Evolutionary conservation across 1,140 invertebrate species (phyloP).

Genomic region (Apis florea): DNA sequence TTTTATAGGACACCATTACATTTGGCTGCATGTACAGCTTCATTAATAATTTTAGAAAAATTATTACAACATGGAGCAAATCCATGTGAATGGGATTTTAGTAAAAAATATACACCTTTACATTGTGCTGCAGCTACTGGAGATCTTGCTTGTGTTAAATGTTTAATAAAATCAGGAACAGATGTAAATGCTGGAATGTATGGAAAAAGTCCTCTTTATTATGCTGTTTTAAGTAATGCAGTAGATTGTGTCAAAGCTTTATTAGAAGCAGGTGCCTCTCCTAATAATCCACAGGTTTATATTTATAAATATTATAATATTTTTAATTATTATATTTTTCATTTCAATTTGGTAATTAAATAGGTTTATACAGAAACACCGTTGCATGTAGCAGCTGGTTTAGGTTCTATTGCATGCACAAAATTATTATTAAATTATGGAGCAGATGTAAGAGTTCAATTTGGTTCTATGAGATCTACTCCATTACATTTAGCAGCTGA

Average conservation of each 20-base stretch:
- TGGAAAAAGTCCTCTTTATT: conserved; percentile 84
- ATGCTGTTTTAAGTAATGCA: conserved; percentile 86
- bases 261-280: conserved; percentile 85
- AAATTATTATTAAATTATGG: conserved; percentile 86
- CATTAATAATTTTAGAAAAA: conserved; percentile 83
- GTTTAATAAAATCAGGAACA: conserved; percentile 84
- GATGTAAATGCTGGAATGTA: conserved; percentile 88
- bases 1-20: conserved; percentile 86
- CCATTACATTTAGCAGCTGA: conserved; percentile 91
- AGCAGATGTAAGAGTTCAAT: conserved; percentile 88
- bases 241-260: conserved; percentile 85
- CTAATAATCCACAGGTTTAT: conserved; percentile 88
- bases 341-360: background rate
- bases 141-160: conserved; percentile 81
- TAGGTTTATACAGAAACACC: conserved; percentile 91
- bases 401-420: conserved; percentile 85
- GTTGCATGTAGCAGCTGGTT: conserved; percentile 88
- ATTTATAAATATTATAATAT: background rate
- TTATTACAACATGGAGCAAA: conserved; percentile 84
- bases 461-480: conserved; percentile 85
- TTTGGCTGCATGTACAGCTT: conserved; percentile 87
- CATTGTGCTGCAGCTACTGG: conserved; percentile 88
- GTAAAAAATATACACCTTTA: conserved; percentile 85
- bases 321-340: background rate
- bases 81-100: conserved; percentile 85